phyloP scores from a whole-genome alignment of 2,113 vertebrate species.

The Cottus gobio region DNA sequence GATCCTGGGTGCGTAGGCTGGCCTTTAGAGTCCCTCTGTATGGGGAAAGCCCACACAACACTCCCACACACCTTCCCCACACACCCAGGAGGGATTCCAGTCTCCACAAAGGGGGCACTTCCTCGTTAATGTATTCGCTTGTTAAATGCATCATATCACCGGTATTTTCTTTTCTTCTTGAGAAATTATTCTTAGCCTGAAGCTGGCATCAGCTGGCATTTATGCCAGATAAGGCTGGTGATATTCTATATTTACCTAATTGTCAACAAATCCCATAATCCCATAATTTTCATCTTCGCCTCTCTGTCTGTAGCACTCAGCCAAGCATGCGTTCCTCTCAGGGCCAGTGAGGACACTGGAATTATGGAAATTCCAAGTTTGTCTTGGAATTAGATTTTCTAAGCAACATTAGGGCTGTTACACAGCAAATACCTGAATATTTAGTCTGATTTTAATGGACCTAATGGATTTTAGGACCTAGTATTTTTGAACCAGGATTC shows the following conservation, averaged over 20 bases:
- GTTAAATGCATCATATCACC: conserved; percentile 18
- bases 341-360: neutral
- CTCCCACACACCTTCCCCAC: conserved; percentile 69
- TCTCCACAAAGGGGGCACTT: conserved; percentile 49
- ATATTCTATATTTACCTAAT: neutral
- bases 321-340: neutral
- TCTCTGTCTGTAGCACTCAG: neutral
- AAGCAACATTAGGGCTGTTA: neutral
- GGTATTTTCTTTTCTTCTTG: neutral
- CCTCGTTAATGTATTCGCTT: conserved; percentile 30
- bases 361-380: neutral
- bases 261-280: neutral
- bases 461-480: neutral
- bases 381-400: neutral
- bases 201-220: neutral
- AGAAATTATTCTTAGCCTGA: neutral
- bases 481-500: neutral
- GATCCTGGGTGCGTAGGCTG: conserved; percentile 66
- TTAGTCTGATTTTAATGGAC: neutral
- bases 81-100: conserved; percentile 61
- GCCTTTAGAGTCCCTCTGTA: conserved; percentile 69
- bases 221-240: neutral
- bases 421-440: neutral
- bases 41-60: conserved; percentile 66
- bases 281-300: neutral